A percentile compares a stretch with the other conserved stretches of the same genome.
Evolutionary conservation across 2,797 vertebrate genomes (phyloP).

Genomic region (Anniella stebbinsi): DNA sequence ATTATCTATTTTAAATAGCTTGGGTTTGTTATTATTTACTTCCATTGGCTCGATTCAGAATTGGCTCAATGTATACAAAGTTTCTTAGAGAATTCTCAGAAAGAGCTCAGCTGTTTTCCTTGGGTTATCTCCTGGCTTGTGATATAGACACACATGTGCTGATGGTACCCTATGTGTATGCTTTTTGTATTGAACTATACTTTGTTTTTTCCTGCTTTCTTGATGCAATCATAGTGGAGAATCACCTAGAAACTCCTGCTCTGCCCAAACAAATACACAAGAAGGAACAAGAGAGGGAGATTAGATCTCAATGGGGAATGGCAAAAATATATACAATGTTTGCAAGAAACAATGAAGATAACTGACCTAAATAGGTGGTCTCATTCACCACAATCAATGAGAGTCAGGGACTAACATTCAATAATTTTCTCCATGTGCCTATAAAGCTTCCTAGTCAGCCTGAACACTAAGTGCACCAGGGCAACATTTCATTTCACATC

Average conservation of each 20-base stretch:
- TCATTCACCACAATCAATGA: neutral
- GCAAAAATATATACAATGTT: neutral
- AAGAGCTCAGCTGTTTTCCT: too few relatives aligned
- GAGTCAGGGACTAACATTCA: neutral
- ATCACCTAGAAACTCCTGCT: neutral
- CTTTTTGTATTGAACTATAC: neutral
- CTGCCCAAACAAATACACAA: neutral
- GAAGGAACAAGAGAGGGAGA: neutral
- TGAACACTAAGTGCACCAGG: neutral
- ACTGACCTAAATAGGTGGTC: neutral
- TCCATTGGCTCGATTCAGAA: neutral
- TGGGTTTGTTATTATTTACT: neutral
- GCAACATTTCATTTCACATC: neutral
- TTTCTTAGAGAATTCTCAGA: too few relatives aligned
- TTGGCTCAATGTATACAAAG: neutral
- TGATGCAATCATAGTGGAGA: neutral
- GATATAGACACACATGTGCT: neutral
- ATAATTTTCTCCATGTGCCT: neutral
- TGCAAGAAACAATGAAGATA: neutral
- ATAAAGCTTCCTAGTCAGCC: neutral
- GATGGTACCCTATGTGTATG: neutral
- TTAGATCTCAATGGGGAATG: neutral
- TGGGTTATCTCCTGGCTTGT: neutral
- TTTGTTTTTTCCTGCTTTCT: neutral
- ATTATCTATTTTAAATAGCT: neutral